Base-by-base conservation (phyloP, 2,113 vertebrate species). In the Prionailurus viverrinus region DNA sequence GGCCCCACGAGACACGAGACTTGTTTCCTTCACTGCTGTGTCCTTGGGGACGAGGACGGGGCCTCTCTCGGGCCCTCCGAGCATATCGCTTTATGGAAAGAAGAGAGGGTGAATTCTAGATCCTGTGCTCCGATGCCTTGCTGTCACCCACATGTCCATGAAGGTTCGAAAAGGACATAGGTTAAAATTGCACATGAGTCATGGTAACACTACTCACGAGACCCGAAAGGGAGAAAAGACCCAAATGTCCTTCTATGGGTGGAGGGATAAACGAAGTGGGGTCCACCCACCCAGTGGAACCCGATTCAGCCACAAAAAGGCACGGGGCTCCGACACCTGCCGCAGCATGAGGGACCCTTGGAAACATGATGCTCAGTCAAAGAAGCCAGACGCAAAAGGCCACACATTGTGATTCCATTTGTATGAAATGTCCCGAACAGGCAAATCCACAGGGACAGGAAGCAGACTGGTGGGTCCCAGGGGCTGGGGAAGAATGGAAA, bases 241-340 rank as follows among this genome's bases (percentile, higher is more conserved):
- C 36, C 53, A 61, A 8, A 33, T 23, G 3, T 10, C 33, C 33
- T 14, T 41, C 51, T 1, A 6, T 2, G 0, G 39, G 33, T 5
- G 14, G 27, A 25, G 0, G 13, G 23, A 5, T 31, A 31, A 14
- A 29, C 11, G 3, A 31, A 7, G 16, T 18, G 6, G 11, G 48
- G 18, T 0, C 7, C 25, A 63, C 0, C 29, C 45, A 33, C 33
- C 33, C 4, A 12, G 0, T 0, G 8, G 18, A 36, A 13, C 5
- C 1, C 1, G 15, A 48, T 31, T 48, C 41, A 53, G 66, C 29
- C 65, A 15, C 16, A 16, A 36, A 27, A 71, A 1, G 25, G n/a
- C 53, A 33, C 0, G 29, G 66, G 65, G 3, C 25, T 0, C 4
- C 25, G 55, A 36, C 2, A 1, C 23, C 15, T 19, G 27, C 53